Conservation (phyloP, 2,797 vertebrate species). For the Gila robusta region DNA sequence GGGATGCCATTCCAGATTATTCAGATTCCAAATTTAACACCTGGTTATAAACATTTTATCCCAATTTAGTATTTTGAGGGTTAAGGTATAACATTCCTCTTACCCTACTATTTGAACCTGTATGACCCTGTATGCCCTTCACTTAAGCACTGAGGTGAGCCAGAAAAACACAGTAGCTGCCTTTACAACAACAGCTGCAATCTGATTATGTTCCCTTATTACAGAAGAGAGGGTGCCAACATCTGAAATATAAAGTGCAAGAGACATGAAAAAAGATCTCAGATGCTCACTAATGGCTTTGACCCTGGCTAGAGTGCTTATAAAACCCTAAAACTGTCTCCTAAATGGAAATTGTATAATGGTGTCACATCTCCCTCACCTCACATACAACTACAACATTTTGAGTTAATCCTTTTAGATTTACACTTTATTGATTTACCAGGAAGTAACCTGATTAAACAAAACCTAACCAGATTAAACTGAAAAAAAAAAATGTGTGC, state of each 20-base stretch:
- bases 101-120: not conserved
- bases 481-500: not conserved
- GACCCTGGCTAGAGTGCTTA: slow-evolving; percentile 42
- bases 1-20: not conserved
- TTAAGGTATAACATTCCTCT: not conserved
- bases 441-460: slow-evolving; percentile 37
- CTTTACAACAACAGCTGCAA: slow-evolving; percentile 36
- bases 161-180: slow-evolving; percentile 23
- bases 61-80: not conserved
- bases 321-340: slow-evolving; percentile 40
- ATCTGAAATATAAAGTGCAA: slow-evolving; percentile 36
- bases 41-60: not conserved
- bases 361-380: slow-evolving; percentile 28
- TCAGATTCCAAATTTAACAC: not conserved
- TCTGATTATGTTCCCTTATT: slow-evolving; percentile 52
- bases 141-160: not conserved
- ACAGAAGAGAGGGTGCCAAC: slow-evolving; percentile 38
- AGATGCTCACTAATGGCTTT: slow-evolving; percentile 37
- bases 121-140: not conserved
- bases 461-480: slow-evolving; percentile 36
- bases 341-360: slow-evolving; percentile 42
- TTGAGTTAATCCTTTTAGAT: slow-evolving; percentile 35
- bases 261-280: slow-evolving; percentile 27
- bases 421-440: slow-evolving; percentile 42
- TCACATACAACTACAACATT: slow-evolving; percentile 36